Conservation (phyloP, 2,888 invertebrate genomes). For the Phyto melanocephala region DNA sequence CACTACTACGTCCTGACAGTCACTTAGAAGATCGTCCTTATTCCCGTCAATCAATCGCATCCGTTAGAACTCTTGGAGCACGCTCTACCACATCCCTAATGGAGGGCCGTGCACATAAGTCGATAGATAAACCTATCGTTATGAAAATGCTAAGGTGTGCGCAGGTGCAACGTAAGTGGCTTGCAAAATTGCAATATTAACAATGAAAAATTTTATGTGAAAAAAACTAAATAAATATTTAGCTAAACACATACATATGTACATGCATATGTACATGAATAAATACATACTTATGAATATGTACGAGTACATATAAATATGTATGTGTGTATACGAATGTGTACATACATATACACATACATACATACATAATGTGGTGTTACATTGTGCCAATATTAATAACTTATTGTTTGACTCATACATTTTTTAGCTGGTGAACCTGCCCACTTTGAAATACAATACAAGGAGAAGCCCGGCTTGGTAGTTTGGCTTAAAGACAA, state of each 20-base stretch:
- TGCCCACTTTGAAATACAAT: conserved; percentile 88
- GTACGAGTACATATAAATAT: background rate
- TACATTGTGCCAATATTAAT: background rate
- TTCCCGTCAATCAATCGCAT: conserved; percentile 63
- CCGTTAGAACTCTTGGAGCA: conserved; percentile 61
- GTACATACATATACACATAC: background rate
- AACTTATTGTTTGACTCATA: background rate
- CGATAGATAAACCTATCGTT: conserved; percentile 83
- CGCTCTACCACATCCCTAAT: conserved; percentile 65
- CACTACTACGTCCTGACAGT: conserved; percentile 62
- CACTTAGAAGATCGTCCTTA: conserved; percentile 62
- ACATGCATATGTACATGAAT: background rate
- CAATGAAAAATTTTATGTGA: background rate
- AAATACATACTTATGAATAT: background rate
- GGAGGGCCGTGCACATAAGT: conserved; percentile 63
- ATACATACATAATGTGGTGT: background rate
- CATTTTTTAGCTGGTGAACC: conserved; percentile 86
- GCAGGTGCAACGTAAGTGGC: conserved; percentile 88
- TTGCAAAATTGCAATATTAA: background rate
- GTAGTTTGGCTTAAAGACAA: conserved; percentile 94
- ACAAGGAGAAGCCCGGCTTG: conserved; percentile 83
- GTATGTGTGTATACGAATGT: background rate
- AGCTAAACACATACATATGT: background rate
- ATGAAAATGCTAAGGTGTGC: conserved; percentile 87
- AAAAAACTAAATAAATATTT: background rate